These are phyloP conservation scores for Agrypnia vestita DNA, from an alignment of 1,140 invertebrate species.

Conservation along the genomic window DNA sequence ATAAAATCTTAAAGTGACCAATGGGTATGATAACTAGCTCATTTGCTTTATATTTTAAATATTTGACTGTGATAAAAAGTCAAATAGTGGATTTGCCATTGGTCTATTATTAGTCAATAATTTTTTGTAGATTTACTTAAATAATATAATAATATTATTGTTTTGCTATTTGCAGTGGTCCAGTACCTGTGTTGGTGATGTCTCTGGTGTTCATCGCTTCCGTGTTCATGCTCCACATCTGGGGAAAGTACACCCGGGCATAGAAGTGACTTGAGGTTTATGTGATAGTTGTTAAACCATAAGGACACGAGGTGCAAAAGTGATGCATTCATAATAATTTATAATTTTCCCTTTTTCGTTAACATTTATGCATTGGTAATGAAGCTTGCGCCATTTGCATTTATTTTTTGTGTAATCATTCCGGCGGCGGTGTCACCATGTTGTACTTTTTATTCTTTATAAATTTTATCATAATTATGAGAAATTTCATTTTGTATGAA, in stretches of 20 bases:
- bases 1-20: too few species aligned
- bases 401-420: slow-evolving; percentile 54
- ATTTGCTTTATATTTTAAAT: too few species aligned
- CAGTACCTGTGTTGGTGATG: slow-evolving; percentile 99
- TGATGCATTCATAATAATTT: slow-evolving; percentile 38
- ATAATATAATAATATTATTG: slow-evolving; percentile 38
- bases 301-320: slow-evolving; percentile 48
- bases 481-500: slow-evolving; percentile 41
- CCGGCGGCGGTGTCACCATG: slow-evolving; percentile 42
- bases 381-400: slow-evolving; percentile 46
- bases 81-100: too few species aligned
- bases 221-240: slow-evolving; percentile 99
- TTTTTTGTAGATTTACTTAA: too few species aligned
- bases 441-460: slow-evolving; percentile 44
- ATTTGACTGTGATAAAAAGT: too few species aligned
- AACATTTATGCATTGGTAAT: slow-evolving; percentile 45
- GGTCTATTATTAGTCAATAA: too few species aligned
- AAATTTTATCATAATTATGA: slow-evolving; percentile 27
- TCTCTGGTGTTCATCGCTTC: slow-evolving; percentile 99
- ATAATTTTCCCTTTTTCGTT: slow-evolving; percentile 26
- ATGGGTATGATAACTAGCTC: too few species aligned
- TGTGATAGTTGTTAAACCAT: slow-evolving; percentile 42
- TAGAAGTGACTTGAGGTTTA: slow-evolving; percentile 71
- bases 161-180: slow-evolving; percentile 88
- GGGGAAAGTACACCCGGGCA: slow-evolving; percentile 99